Conservation (phyloP, 2,113 vertebrate species). For the Noctilio leporinus region DNA sequence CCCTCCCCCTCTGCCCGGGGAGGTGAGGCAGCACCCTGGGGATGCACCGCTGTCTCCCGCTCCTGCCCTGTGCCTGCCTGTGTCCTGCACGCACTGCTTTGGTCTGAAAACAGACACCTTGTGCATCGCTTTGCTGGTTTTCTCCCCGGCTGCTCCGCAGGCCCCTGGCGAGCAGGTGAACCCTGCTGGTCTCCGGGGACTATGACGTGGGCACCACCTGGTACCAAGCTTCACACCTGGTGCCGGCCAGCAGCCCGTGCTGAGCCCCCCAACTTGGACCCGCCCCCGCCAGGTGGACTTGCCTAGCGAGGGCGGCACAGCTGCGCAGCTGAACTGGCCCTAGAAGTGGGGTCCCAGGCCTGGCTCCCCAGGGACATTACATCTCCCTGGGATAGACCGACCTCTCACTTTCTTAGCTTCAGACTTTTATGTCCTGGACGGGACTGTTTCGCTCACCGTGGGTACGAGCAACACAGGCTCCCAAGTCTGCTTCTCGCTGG, state of each 20-base stretch:
- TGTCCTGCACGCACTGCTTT: rapidly evolving
- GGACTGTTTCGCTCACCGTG: rapidly evolving
- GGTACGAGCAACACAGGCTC: conserved; percentile 16
- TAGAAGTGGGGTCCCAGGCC: not conserved
- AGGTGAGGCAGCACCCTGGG: no score
- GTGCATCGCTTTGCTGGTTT: not conserved
- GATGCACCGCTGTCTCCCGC: not conserved
- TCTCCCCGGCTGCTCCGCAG: not conserved
- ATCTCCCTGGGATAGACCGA: no score
- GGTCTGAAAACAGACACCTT: no score
- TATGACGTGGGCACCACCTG: not conserved
- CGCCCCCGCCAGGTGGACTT: not conserved
- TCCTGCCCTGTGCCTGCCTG: no score
- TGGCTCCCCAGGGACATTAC: rapidly evolving
- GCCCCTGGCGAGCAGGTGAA: not conserved
- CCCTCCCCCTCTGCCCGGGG: not conserved
- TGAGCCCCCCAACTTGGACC: not conserved
- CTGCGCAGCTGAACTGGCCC: not conserved
- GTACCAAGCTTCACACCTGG: rapidly evolving
- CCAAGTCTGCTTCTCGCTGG: conserved; percentile 54
- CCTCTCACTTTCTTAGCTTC: no score
- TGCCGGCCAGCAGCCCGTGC: rapidly evolving
- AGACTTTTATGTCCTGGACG: not conserved
- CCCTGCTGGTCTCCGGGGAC: rapidly evolving
- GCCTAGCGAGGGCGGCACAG: rapidly evolving